Evolutionary conservation across 2,113 vertebrate species (phyloP), one percentile per base, ranked within the genome.

Genomic region (Rhabdomys dilectus): DNA sequence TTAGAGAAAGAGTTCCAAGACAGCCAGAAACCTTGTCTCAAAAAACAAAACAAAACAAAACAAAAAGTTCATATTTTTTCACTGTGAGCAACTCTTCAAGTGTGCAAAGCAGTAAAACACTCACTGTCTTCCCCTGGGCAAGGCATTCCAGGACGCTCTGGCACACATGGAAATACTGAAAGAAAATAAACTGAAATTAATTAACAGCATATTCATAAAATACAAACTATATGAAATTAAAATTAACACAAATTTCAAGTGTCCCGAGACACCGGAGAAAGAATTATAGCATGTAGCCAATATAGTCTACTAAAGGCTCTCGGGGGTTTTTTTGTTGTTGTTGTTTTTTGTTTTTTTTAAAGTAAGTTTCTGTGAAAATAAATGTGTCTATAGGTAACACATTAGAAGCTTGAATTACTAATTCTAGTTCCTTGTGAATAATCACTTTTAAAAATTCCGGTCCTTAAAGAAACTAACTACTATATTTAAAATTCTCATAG

Each of bases 61-160:
- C 56, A 31, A 58, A 73, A 56, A 62, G 81, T 4, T 68, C 85
- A 29, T 78, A n/a, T 10, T 89, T 53, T 91, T 64, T 68, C 29
- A 94, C 26, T 84, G 2, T 58, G 12, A n/a, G 48, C 85, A 91
- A 96, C 8, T 66, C 51, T 95, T 53, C 22, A 89, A 34, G 66
- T 13, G 19, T 64, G 64, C 66, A 53, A 85, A 73, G 24, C 95
- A 64, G 76, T 75, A 92, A 3, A 97, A 96, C 66, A 99, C 99
- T 99, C 98, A 99, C 99, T 99, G 82, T 99, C 99, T 98, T 99
- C 99, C 97, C 99, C 99, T 19, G 99, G 99, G 98, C 99, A 99
- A 1, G 99, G 99, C 99, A 99, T 99, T 91, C 99, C 99, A 95
- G 99, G 99, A 95, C 99, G 99, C 98, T 99, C 99, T 89, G 99